A percentile compares a stretch with the other conserved stretches of the same genome.
These are phyloP conservation scores for Thomomys bottae DNA, from an alignment of 2,113 vertebrate species.

Conservation along the genomic window DNA sequence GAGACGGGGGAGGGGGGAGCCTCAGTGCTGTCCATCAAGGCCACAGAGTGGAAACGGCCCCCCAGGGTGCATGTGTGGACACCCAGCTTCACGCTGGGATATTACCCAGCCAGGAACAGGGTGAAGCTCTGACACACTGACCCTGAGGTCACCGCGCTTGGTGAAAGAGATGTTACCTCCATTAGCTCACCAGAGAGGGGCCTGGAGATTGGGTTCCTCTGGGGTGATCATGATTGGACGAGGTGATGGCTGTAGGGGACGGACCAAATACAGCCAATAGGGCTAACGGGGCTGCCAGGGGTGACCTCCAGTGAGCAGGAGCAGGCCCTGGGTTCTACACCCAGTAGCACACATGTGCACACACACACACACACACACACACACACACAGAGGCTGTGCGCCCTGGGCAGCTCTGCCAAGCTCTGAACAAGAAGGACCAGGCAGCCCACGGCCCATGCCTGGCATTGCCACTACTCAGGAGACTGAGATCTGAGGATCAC, in stretches of 20 bases:
- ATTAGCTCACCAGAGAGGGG: accelerated
- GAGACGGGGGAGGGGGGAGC: not conserved
- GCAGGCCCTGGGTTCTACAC: too few species aligned
- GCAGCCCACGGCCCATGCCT: too few species aligned
- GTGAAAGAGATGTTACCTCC: not conserved
- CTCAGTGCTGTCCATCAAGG: accelerated
- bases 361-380: not conserved
- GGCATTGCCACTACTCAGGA: too few species aligned
- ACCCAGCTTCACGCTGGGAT: accelerated
- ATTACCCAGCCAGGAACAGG: not conserved
- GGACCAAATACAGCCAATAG: not conserved
- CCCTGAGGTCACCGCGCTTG: accelerated
- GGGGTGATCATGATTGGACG: not conserved
- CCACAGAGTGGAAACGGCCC: accelerated
- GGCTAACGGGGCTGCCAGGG: not conserved
- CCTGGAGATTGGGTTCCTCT: not conserved
- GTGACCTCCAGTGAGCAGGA: not conserved
- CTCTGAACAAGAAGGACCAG: too few species aligned
- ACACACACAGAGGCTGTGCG: too few species aligned
- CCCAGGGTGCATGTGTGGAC: accelerated
- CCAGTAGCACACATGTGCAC: not conserved
- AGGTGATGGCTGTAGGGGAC: too few species aligned
- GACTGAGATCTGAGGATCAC: too few species aligned
- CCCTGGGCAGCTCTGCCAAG: too few species aligned
- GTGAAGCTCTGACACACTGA: accelerated